Conservation (phyloP, 2,797 vertebrate genomes). For the Rhinella marina region DNA sequence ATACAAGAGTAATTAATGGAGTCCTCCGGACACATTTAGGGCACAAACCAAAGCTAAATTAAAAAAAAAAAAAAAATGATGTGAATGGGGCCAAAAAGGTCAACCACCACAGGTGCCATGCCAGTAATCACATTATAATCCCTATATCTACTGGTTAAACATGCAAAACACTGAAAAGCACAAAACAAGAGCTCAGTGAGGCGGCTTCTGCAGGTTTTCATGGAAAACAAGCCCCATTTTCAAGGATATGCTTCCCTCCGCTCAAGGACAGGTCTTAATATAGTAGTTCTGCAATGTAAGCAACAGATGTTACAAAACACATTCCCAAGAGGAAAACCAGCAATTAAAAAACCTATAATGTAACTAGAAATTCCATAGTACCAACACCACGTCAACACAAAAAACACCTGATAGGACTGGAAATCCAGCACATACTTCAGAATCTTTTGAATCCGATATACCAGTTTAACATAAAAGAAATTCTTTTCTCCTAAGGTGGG, state of each 20-base stretch:
- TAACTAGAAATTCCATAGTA: background rate
- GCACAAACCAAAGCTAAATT: too few relatives aligned
- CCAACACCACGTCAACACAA: background rate
- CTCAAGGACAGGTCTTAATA: conserved; percentile 57
- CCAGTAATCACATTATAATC: too few relatives aligned
- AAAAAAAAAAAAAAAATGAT: too few relatives aligned
- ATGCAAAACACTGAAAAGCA: background rate
- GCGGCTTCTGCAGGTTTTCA: conserved; percentile 17
- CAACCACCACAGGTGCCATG: too few relatives aligned
- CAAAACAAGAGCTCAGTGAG: background rate
- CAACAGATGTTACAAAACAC: conserved; percentile 51
- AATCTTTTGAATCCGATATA: background rate
- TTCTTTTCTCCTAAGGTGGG: too few relatives aligned
- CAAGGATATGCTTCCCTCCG: conserved; percentile 40
- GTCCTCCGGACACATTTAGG: too few relatives aligned
- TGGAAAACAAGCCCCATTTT: conserved; percentile 34
- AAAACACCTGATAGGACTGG: background rate
- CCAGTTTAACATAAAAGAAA: background rate
- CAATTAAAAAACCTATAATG: conserved; percentile 24
- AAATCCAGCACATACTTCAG: background rate
- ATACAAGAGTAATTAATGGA: too few relatives aligned
- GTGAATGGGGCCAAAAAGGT: too few relatives aligned
- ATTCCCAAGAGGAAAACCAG: conserved; percentile 43
- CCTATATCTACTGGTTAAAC: too few relatives aligned
- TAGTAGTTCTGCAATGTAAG: conserved; percentile 49